phyloP scores from a whole-genome alignment of 1,140 invertebrate genomes.

The Pygmarrhopalites habei region DNA sequence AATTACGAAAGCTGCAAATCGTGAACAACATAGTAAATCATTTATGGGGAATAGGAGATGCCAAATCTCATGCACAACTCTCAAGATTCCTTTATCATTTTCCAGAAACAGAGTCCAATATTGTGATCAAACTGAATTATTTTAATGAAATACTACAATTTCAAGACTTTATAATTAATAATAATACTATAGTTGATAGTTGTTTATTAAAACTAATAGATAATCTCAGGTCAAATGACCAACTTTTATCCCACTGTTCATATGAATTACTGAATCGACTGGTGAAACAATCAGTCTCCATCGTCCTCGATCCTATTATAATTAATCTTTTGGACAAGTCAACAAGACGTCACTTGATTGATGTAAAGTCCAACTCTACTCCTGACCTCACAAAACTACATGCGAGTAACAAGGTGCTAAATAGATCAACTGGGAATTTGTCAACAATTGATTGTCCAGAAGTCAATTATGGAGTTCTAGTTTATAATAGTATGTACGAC shows the following conservation, averaged over 20 bases:
- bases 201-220: constrained; percentile 70
- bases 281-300: constrained; percentile 47
- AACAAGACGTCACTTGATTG: constrained; percentile 1
- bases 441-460: neutral
- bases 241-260: constrained; percentile 37
- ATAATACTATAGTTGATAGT: constrained; percentile 44
- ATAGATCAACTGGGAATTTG: constrained; percentile 10
- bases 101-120: constrained; percentile 3
- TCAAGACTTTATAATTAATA: neutral
- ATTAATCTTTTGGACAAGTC: constrained; percentile 11
- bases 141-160: constrained; percentile 2
- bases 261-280: constrained; percentile 60
- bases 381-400: constrained; percentile 8
- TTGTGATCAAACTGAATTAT: constrained; percentile 3
- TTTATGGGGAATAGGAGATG: constrained; percentile 1
- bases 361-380: constrained; percentile 18
- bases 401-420: neutral
- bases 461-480: neutral
- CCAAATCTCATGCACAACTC: neutral
- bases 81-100: constrained; percentile 5
- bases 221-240: constrained; percentile 53
- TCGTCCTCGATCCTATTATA: constrained; percentile 3
- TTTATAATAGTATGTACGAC: constrained; percentile 8
- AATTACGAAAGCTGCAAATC: neutral
- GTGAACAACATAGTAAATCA: neutral